These are phyloP conservation scores for Anthonomus grandis DNA, from an alignment of 1,140 invertebrate species.

Conservation along the genomic window DNA sequence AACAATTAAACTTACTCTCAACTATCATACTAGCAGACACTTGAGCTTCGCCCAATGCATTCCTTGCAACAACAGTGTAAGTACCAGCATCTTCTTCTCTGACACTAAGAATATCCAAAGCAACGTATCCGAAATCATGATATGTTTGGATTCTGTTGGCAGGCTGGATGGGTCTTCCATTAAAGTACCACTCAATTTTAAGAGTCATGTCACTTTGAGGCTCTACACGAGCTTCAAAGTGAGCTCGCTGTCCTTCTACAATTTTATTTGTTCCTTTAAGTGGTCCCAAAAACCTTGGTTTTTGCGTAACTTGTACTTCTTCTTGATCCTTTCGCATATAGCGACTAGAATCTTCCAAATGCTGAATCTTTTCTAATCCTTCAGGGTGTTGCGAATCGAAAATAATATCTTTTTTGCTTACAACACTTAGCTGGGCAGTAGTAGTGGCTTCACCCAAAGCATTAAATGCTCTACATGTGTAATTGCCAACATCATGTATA, in stretches of 20 bases:
- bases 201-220: constrained; percentile 88
- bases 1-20: constrained; percentile 67
- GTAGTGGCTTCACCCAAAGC: constrained; percentile 84
- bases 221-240: constrained; percentile 93
- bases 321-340: constrained; percentile 65
- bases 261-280: constrained; percentile 90
- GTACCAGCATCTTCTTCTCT: constrained; percentile 80
- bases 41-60: constrained; percentile 80
- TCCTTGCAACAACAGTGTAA: constrained; percentile 86
- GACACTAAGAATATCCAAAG: constrained; percentile 88
- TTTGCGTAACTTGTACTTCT: constrained; percentile 70
- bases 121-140: constrained; percentile 94
- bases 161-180: constrained; percentile 77
- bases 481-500: constrained; percentile 85
- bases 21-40: constrained; percentile 78
- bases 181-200: constrained; percentile 88
- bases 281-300: constrained; percentile 80
- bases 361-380: constrained; percentile 84
- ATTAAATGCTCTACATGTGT: constrained; percentile 87
- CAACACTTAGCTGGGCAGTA: constrained; percentile 81
- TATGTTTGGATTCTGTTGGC: constrained; percentile 88
- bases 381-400: constrained; percentile 83
- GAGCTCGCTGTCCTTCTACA: constrained; percentile 92
- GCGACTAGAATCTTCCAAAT: constrained; percentile 77
- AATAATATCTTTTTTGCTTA: constrained; percentile 81